Conservation (phyloP, 1,140 invertebrate genomes). For the Eriocheir sinensis region DNA sequence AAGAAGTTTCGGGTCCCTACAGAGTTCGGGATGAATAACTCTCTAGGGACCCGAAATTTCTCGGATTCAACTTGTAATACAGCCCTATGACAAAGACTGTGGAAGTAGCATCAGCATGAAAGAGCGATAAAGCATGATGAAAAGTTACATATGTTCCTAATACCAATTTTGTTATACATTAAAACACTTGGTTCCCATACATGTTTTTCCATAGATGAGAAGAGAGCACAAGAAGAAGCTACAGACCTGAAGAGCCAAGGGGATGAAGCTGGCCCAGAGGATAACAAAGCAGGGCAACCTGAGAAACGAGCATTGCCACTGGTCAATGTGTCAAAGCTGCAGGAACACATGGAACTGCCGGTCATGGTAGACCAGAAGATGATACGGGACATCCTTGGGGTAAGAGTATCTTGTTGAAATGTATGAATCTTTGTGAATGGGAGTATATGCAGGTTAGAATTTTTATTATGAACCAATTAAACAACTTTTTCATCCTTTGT, state of each 20-base stretch:
- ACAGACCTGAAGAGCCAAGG: neutral
- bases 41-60: too few relatives aligned
- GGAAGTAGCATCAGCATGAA: too few relatives aligned
- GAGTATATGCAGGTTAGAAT: too few relatives aligned
- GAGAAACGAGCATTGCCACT: neutral
- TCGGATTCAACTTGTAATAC: too few relatives aligned
- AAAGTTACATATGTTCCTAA: too few relatives aligned
- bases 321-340: constrained; percentile 31
- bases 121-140: too few relatives aligned
- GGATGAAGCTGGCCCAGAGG: neutral
- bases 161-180: too few relatives aligned
- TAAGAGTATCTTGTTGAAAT: neutral
- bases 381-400: constrained; percentile 66
- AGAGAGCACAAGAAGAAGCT: constrained; percentile 18
- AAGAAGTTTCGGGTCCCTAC: too few relatives aligned
- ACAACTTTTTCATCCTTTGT: neutral
- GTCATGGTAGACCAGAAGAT: constrained; percentile 53
- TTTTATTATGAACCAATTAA: too few relatives aligned
- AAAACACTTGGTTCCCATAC: neutral
- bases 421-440: too few relatives aligned
- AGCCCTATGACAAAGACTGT: too few relatives aligned
- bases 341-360: constrained; percentile 61
- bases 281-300: neutral
- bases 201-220: neutral
- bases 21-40: too few relatives aligned